These are phyloP conservation scores for Pseudochirops cupreus DNA, from an alignment of 2,797 vertebrate species.

Conservation along the genomic window DNA sequence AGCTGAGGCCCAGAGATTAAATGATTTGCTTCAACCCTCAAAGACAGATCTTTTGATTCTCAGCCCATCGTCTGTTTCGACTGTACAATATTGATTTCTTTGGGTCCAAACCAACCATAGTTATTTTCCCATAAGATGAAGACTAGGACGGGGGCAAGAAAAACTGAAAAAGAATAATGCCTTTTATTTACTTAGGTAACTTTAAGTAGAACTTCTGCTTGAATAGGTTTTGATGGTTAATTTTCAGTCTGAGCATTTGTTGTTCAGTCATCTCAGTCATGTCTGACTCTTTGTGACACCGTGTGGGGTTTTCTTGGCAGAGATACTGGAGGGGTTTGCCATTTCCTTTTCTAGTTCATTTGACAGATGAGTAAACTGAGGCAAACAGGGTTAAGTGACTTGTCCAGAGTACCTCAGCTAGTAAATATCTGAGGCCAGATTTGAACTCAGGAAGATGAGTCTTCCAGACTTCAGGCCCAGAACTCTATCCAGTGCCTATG, in stretches of 20 bases:
- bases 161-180: neutral
- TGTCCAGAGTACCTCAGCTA: neutral
- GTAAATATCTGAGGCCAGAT: neutral
- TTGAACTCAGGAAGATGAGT: neutral
- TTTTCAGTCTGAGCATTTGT: neutral
- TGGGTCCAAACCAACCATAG: neutral
- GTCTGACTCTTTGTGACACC: neutral
- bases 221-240: neutral
- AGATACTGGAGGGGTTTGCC: neutral
- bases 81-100: neutral
- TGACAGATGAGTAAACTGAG: neutral
- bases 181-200: neutral
- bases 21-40: neutral
- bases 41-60: neutral
- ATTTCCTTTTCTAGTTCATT: neutral
- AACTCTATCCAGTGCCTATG: neutral
- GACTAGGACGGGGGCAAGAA: neutral
- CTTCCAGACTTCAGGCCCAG: neutral
- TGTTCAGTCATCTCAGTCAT: neutral
- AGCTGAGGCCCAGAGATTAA: neutral
- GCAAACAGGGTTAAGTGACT: neutral
- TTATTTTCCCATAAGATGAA: neutral
- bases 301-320: neutral
- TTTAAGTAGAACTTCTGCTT: neutral
- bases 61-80: neutral